phyloP scores from a whole-genome alignment of 2,113 vertebrate genomes.

The Amphilophus citrinellus region DNA sequence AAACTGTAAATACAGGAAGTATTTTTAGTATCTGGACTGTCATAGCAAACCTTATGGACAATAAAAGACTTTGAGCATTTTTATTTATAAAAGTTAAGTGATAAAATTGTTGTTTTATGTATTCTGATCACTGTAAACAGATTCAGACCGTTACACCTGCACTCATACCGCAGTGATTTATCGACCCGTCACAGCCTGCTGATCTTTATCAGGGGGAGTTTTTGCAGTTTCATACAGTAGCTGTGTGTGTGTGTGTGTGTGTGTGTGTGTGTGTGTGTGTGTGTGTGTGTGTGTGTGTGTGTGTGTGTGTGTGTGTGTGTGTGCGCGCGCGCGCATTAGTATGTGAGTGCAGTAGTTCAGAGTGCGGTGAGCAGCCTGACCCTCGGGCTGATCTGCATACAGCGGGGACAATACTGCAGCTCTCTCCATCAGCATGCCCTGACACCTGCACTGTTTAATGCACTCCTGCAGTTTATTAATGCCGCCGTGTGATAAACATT shows the following conservation, averaged over 20 bases:
- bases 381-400: slow-evolving; percentile 78
- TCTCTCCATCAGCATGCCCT: slow-evolving; percentile 81
- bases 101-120: background rate
- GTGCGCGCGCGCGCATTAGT: slow-evolving; percentile 64
- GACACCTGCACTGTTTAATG: slow-evolving; percentile 82
- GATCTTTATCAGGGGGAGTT: background rate
- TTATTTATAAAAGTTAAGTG: background rate
- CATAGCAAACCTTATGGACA: background rate
- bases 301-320: background rate
- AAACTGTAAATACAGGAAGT: background rate
- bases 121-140: background rate
- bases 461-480: slow-evolving; percentile 84
- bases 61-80: background rate
- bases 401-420: slow-evolving; percentile 68
- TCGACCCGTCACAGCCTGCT: background rate
- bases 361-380: slow-evolving; percentile 50
- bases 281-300: background rate
- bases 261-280: background rate
- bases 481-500: slow-evolving; percentile 81
- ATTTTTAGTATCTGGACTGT: background rate
- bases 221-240: background rate
- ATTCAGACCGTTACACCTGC: background rate
- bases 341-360: slow-evolving; percentile 62
- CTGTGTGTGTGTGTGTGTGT: background rate
- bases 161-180: background rate